Conservation (phyloP, 1,140 invertebrate genomes). For the Aphidius gifuensis region DNA sequence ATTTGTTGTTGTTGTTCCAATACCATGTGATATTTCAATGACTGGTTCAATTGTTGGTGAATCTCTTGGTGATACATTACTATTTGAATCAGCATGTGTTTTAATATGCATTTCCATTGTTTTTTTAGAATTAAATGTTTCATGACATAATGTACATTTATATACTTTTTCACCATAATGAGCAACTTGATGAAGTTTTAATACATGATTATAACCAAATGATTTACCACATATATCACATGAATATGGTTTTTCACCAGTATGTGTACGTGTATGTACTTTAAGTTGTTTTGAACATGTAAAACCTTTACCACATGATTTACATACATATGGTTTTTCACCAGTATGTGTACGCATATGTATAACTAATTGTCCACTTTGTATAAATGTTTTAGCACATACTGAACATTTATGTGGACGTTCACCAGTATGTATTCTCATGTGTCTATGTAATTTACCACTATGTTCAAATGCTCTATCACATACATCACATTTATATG, state of each 20-base stretch:
- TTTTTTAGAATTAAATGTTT: slow-evolving; percentile 86
- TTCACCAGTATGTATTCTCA: slow-evolving; percentile 89
- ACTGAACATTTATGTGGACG: slow-evolving; percentile 90
- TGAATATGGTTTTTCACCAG: slow-evolving; percentile 74
- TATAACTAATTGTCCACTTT: slow-evolving; percentile 81
- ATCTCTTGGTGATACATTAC: slow-evolving; percentile 37
- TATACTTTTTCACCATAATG: slow-evolving; percentile 90
- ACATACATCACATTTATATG: slow-evolving; percentile 84
- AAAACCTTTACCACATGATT: slow-evolving; percentile 81
- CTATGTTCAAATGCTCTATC: slow-evolving; percentile 88
- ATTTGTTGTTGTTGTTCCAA: slow-evolving; percentile 19
- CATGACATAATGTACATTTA: slow-evolving; percentile 85
- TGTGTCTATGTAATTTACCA: slow-evolving; percentile 87
- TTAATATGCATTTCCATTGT: slow-evolving; percentile 86
- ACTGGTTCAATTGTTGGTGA: slow-evolving; percentile 41
- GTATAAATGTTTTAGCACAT: slow-evolving; percentile 88
- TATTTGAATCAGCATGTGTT: slow-evolving; percentile 69
- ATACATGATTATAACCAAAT: slow-evolving; percentile 84
- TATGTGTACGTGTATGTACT: slow-evolving; percentile 82
- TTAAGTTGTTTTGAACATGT: slow-evolving; percentile 88
- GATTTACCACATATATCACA: slow-evolving; percentile 79
- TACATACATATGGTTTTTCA: slow-evolving; percentile 88
- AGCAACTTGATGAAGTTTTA: slow-evolving; percentile 85
- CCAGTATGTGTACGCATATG: slow-evolving; percentile 85
- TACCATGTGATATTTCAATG: slow-evolving; percentile 39